Evolutionary conservation across 2,888 invertebrate genomes (phyloP).

Genomic region (Chouioia cunea): DNA sequence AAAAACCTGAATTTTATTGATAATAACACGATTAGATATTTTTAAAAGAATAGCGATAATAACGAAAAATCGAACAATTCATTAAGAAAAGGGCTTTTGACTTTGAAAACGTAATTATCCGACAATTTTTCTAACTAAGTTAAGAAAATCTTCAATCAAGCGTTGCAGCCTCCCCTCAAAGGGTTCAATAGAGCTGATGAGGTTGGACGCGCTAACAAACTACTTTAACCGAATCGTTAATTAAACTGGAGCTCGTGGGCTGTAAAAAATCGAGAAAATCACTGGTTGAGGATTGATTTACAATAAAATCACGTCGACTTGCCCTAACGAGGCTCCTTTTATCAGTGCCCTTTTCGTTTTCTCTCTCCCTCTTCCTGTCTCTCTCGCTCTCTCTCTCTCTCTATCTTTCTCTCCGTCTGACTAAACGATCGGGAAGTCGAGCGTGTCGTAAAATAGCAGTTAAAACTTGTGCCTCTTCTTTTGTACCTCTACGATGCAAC

Average conservation of each 20-base stretch:
- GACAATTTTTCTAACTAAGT: no score
- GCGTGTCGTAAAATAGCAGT: conserved; percentile 54
- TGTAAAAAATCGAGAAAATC: conserved; percentile 28
- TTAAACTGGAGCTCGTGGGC: conserved; percentile 8
- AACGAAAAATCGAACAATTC: no score
- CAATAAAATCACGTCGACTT: conserved; percentile 22
- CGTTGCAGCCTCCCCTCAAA: no score
- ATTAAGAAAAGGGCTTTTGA: no score
- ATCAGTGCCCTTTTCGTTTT: conserved; percentile 12
- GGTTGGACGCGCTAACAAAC: neutral
- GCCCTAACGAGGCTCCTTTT: conserved; percentile 27
- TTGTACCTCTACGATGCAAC: conserved; percentile 30
- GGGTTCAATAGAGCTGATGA: conserved; percentile 1
- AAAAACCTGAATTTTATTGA: no score
- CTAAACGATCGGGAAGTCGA: conserved; percentile 51
- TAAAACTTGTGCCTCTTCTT: conserved; percentile 55
- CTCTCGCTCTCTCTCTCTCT: neutral
- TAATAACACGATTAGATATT: no score
- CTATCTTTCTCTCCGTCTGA: conserved; percentile 24
- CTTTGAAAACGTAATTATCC: no score
- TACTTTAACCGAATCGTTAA: conserved; percentile 11
- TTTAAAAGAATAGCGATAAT: no score
- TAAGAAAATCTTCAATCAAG: no score
- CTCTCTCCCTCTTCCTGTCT: conserved; percentile 24
- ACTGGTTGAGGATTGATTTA: conserved; percentile 25